These are phyloP conservation scores for Coccyzus lansbergi DNA, from an alignment of 2,797 vertebrate genomes.

Conservation along the genomic window DNA sequence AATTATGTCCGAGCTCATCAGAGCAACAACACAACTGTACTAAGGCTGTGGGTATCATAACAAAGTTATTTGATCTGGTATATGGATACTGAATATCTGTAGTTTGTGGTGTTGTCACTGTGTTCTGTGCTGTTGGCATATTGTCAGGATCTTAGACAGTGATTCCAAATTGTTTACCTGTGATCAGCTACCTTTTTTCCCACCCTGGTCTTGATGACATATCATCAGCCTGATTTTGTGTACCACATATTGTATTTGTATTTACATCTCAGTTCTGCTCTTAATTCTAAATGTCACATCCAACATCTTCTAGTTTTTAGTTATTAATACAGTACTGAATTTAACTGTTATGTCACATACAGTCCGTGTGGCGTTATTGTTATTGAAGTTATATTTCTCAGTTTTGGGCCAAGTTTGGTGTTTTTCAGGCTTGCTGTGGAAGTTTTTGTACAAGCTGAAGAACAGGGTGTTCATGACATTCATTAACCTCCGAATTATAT, in stretches of 20 bases:
- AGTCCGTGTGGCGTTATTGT: neutral
- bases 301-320: neutral
- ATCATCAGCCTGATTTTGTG: neutral
- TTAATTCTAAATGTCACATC: neutral
- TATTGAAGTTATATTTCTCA: neutral
- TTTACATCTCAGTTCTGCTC: neutral
- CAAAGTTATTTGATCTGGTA: neutral
- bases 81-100: neutral
- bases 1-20: neutral
- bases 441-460: neutral
- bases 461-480: neutral
- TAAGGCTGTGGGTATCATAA: neutral
- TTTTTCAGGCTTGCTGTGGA: neutral
- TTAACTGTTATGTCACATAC: neutral
- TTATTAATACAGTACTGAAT: neutral
- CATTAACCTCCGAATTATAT: neutral
- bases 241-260: neutral
- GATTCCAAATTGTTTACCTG: neutral
- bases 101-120: neutral
- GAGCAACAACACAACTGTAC: neutral
- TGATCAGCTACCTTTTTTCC: neutral
- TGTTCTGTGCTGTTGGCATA: neutral
- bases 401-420: neutral
- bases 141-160: neutral
- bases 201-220: neutral